phyloP scores from a whole-genome alignment of 2,888 invertebrate species.

The Apamea crenata region DNA sequence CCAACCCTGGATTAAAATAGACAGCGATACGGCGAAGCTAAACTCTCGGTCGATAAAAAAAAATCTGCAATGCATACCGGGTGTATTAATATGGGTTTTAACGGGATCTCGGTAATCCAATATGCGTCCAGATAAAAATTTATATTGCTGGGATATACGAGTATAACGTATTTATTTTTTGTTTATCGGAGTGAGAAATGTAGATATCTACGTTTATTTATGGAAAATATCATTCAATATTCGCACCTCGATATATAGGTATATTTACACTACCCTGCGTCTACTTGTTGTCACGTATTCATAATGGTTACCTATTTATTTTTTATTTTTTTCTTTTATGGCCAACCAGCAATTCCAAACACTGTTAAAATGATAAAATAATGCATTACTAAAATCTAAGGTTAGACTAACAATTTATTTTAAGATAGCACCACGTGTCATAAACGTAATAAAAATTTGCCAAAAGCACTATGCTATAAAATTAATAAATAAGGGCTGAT shows the following conservation, averaged over 20 bases:
- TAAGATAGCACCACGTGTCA: no score
- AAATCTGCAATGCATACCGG: conserved; percentile 25
- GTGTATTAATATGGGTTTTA: conserved; percentile 39
- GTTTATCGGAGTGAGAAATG: conserved; percentile 23
- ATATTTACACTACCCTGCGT: neutral
- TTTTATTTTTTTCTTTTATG: no score
- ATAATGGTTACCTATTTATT: neutral
- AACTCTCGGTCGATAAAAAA: conserved; percentile 19
- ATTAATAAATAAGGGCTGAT: no score
- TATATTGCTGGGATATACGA: conserved; percentile 12
- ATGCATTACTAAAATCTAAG: no score
- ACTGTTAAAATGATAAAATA: no score
- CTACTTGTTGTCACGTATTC: neutral
- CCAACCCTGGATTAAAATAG: conserved; percentile 10
- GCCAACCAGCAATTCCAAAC: neutral
- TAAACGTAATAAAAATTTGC: no score
- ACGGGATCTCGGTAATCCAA: conserved; percentile 40
- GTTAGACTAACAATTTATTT: no score
- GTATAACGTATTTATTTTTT: conserved; percentile 41
- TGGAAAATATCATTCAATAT: conserved; percentile 6
- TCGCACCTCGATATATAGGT: neutral
- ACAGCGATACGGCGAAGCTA: conserved; percentile 11
- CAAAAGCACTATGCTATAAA: no score
- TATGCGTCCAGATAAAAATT: conserved; percentile 35
- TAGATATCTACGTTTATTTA: conserved; percentile 3